Evolutionary conservation across 2,113 vertebrate genomes (phyloP), one percentile per base, ranked within the genome.

Genomic region (Todiramphus chloris): DNA sequence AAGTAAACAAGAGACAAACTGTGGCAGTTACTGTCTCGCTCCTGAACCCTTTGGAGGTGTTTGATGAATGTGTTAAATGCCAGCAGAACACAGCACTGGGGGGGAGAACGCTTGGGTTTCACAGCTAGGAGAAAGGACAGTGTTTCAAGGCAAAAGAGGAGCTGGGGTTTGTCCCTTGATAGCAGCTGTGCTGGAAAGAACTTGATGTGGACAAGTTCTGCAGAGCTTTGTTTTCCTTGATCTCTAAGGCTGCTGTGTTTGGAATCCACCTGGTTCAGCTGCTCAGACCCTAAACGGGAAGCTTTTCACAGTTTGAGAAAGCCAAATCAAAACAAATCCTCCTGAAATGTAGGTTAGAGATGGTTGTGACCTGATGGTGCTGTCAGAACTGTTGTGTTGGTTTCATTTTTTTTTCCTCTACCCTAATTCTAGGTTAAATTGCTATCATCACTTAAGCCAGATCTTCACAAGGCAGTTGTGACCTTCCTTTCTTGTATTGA

Each of bases 161-260:
- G 17, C 62, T 37, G 46, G 8, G 0, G 28, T 83, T 35, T 85
- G 33, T 81, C 69, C 56, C 67, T 70, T 28, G 56, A 46, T 78
- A 68, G 50, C 64, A 94, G 89, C 69, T 75, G 68, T 74, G 63
- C 79, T 90, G 59, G 59, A 62, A 86, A 55, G 35, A 88, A 63
- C 60, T 80, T 50, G 6, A 28, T 63, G 31, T 14, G 19, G 56
- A 24, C n/a, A 81, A 56, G 28, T 83, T 86, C 37, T 72, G 69
- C 41, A 87, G n/a, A 83, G 23, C 30, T 92, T 87, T 76, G 30
- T 28, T 66, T 73, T 58, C 25, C 43, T 90, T 63, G 69, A 8
- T 84, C 35, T 70, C 28, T 53, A 19, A 27, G 46, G 44, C 43
- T 20, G 3, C 81, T 55, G 72, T 43, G 60, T 51, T 82, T 79